Evolutionary conservation across 2,113 vertebrate genomes (phyloP).

Genomic region (Apeltes quadracus): DNA sequence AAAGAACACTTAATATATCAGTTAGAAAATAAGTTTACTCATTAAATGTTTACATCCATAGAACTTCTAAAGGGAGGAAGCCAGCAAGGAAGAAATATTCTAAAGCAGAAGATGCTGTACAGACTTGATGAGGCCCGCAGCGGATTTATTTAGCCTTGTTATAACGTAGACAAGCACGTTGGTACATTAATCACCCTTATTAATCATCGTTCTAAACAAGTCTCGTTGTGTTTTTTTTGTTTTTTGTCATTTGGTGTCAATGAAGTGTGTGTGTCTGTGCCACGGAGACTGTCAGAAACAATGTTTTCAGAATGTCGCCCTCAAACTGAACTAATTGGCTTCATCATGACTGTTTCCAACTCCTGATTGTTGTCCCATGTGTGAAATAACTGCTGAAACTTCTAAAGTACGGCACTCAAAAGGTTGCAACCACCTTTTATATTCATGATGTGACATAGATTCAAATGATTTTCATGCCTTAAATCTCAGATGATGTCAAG

Average conservation of each 20-base stretch:
- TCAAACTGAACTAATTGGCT: neutral
- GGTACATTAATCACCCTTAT: neutral
- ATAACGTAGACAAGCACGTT: slow-evolving; percentile 2
- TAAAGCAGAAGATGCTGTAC: no score
- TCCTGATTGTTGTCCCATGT: neutral
- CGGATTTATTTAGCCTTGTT: slow-evolving; percentile 15
- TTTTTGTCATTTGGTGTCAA: slow-evolving; percentile 6
- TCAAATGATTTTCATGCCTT: neutral
- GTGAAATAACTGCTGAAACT: neutral
- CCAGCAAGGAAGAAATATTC: neutral
- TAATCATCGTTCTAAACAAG: neutral
- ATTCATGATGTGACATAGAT: neutral
- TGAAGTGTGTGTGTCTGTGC: neutral
- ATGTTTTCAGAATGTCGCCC: neutral
- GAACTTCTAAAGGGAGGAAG: slow-evolving; percentile 1
- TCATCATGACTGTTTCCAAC: slow-evolving; percentile 3
- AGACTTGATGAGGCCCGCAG: neutral
- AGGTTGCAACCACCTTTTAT: neutral
- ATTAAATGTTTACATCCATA: neutral
- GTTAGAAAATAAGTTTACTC: neutral
- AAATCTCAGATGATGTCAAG: neutral
- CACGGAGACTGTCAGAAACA: neutral
- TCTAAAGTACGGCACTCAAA: neutral
- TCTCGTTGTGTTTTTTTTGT: slow-evolving; percentile 10
- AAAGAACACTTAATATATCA: neutral